These are phyloP conservation scores for Syngnathus acus DNA, from an alignment of 2,797 vertebrate species.

Conservation along the genomic window DNA sequence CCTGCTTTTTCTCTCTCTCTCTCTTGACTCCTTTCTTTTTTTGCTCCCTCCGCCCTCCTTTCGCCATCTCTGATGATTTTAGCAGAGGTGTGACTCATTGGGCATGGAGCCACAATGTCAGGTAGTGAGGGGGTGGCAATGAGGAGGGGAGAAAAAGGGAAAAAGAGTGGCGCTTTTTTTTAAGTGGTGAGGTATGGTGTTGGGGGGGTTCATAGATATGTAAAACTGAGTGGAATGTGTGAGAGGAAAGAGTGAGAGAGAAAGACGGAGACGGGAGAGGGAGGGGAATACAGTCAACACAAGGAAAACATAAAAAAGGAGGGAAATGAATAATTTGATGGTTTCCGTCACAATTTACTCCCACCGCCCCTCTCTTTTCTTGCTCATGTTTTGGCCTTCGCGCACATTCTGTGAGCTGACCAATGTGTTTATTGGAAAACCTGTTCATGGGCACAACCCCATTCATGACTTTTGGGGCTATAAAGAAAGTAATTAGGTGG, in stretches of 20 bases:
- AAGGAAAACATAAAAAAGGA: conserved; percentile 68
- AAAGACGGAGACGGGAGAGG: conserved; percentile 48
- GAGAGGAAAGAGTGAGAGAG: conserved; percentile 55
- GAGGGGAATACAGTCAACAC: conserved; percentile 57
- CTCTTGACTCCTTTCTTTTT: conserved; percentile 58
- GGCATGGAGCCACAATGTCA: conserved; percentile 69
- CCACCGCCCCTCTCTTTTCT: conserved; percentile 21
- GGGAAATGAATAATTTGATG: conserved; percentile 70
- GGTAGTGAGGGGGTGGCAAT: conserved; percentile 57
- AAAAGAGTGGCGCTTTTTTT: conserved; percentile 29
- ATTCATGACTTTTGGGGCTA: conserved; percentile 45
- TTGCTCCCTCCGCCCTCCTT: conserved; percentile 37
- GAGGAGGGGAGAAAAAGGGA: conserved; percentile 33
- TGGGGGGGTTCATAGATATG: conserved; percentile 49
- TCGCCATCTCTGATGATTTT: conserved; percentile 72
- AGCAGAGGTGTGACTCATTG: conserved; percentile 77
- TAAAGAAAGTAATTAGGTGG: conserved; percentile 45
- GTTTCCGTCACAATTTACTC: conserved; percentile 57
- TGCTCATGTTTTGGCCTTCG: conserved; percentile 44
- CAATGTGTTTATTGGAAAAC: conserved; percentile 69
- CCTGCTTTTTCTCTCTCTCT: conserved; percentile 57
- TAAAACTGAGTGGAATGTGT: conserved; percentile 61
- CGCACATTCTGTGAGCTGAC: conserved; percentile 43
- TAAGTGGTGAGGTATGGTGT: conserved; percentile 52
- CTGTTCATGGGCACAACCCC: conserved; percentile 50